phyloP scores from a whole-genome alignment of 1,140 invertebrate species.

The Drosophila pallidifrons region DNA sequence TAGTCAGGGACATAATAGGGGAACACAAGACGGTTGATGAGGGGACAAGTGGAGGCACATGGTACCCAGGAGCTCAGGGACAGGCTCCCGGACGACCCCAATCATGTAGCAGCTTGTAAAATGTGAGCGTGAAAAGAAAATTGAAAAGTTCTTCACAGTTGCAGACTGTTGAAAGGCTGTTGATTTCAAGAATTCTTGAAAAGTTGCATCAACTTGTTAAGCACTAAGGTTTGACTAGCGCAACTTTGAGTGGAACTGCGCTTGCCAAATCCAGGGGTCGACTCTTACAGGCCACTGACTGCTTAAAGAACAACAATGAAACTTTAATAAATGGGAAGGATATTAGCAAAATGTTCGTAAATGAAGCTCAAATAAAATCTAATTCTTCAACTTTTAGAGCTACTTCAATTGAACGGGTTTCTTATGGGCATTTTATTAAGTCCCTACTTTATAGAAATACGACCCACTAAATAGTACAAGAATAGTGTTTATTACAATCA shows the following conservation, averaged over 20 bases:
- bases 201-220: conserved; percentile 59
- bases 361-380: not conserved
- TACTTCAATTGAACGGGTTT: too few relatives aligned
- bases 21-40: not conserved
- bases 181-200: conserved; percentile 68
- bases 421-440: too few relatives aligned
- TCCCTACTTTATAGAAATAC: too few relatives aligned
- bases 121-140: conserved; percentile 77
- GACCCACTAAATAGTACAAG: too few relatives aligned
- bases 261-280: not conserved
- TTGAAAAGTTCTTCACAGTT: conserved; percentile 71
- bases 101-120: conserved; percentile 81
- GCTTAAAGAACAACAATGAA: not conserved
- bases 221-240: conserved; percentile 39
- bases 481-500: too few relatives aligned
- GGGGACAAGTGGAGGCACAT: not conserved
- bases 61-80: not conserved
- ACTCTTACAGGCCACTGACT: conserved; percentile 13
- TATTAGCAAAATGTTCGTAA: not conserved
- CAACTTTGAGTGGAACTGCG: conserved; percentile 44
- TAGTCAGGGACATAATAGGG: conserved; percentile 1
- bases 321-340: not conserved
- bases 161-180: conserved; percentile 64
- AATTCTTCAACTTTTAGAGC: too few relatives aligned
- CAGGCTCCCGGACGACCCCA: conserved; percentile 55